Conservation (phyloP, 2,113 vertebrate species). For the Rhinogobius similis region DNA sequence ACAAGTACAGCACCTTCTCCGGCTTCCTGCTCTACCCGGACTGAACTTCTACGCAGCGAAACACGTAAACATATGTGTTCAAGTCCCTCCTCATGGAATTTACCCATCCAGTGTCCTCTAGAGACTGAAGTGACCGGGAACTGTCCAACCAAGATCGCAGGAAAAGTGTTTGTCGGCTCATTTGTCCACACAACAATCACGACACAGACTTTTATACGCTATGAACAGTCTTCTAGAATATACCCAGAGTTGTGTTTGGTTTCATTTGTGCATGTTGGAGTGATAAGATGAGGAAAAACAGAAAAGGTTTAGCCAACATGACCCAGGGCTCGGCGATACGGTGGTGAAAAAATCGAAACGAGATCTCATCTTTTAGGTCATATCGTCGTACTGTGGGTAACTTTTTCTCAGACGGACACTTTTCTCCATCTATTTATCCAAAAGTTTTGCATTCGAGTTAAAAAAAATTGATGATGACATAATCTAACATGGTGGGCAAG, state of each 20-base stretch:
- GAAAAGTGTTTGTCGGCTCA: neutral
- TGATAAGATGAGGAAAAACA: neutral
- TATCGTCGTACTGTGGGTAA: too few relatives aligned
- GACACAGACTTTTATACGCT: too few relatives aligned
- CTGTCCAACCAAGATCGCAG: neutral
- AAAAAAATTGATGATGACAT: too few relatives aligned
- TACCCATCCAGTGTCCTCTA: neutral
- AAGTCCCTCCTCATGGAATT: neutral
- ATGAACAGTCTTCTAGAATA: neutral
- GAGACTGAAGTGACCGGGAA: neutral
- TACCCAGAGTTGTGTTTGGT: neutral
- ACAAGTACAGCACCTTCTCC: conserved; percentile 97
- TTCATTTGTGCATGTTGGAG: neutral
- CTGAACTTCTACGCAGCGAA: conserved; percentile 54
- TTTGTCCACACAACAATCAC: neutral
- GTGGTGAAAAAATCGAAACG: too few relatives aligned
- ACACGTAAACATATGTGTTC: neutral
- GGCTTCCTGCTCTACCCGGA: conserved; percentile 94
- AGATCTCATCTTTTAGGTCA: too few relatives aligned
- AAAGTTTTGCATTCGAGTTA: too few relatives aligned
- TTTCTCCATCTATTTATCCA: too few relatives aligned
- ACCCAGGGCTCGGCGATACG: too few relatives aligned
- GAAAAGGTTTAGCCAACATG: neutral
- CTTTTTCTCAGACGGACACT: too few relatives aligned
- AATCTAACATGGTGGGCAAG: too few relatives aligned